Evolutionary conservation across 2,888 invertebrate species (phyloP), one percentile per base, ranked within the genome.

Genomic region (Thymelicus sylvestris): DNA sequence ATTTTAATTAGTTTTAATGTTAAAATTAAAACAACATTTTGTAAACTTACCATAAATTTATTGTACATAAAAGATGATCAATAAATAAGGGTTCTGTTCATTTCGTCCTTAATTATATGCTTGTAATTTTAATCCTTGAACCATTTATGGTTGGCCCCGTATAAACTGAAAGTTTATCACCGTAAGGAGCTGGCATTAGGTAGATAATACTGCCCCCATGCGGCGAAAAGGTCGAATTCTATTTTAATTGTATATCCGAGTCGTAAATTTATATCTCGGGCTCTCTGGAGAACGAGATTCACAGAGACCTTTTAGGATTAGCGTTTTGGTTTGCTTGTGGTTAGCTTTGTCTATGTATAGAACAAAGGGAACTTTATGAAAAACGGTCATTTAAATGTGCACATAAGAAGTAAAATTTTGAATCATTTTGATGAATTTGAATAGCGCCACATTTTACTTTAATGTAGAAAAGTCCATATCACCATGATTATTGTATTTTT

Each of bases 191-290:
- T 55, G 66, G 66, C 66, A 66, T 62, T 66, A 66, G 57, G 66
- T 15, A 71, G 66, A 71, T 71, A 71, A 66, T 61, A 66, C 66
- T 47, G 44, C 66, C 73, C 59, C 24, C 24, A 50, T 60, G 31
- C 65, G 64, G 70, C 48, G 65, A 52, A 60, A 69, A 65, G 70
- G 70, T 70, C 64, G 60, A 50, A 38, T 65, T 52, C 70, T 65
- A 65, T 70, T 70, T 65, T 65, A 70, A 70, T 70, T 64, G 70
- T 65, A 65, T 70, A 70, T 70, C 65, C 60, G 65, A 65, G 65
- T 60, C 64, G 59, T 65, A 70, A 70, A 69, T 65, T 70, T 65
- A 70, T 70, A 60, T 70, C 65, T 70, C 50, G 59, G 15, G 7
- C 31, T 59, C 59, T 59, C 39, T 7, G 13, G 64, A 70, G 69